Conservation (phyloP, 2,797 vertebrate genomes). For the Sebastes cheni region DNA sequence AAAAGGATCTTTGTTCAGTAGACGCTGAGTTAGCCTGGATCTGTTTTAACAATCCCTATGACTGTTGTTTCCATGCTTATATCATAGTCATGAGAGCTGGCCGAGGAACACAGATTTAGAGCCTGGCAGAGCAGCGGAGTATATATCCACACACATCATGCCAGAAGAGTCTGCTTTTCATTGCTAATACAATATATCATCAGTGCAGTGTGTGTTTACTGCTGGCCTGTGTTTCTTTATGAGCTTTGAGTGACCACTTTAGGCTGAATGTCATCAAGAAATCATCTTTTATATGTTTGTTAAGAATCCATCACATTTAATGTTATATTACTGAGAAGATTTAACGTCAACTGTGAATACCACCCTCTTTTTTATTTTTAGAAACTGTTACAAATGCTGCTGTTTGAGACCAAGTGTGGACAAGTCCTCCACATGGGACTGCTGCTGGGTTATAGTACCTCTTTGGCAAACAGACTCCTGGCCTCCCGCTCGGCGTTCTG, state of each 20-base stretch:
- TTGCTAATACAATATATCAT: conserved; percentile 14
- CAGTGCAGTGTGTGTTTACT: conserved; percentile 5
- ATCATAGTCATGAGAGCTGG: conserved; percentile 33
- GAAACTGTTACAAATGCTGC: neutral
- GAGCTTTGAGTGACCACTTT: neutral
- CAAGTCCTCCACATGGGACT: neutral
- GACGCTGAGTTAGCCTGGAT: conserved; percentile 29
- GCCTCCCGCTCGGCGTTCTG: conserved; percentile 92
- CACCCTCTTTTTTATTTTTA: neutral
- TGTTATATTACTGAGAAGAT: neutral
- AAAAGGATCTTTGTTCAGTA: conserved; percentile 48
- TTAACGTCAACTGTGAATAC: neutral
- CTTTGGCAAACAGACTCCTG: conserved; percentile 93
- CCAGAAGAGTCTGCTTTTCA: conserved; percentile 33
- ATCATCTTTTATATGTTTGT: neutral
- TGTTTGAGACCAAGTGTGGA: neutral
- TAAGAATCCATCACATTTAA: neutral
- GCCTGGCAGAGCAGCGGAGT: conserved; percentile 11
- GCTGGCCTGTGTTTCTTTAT: conserved; percentile 12
- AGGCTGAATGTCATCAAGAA: neutral
- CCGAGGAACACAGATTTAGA: conserved; percentile 6
- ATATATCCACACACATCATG: neutral
- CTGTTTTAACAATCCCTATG: conserved; percentile 25
- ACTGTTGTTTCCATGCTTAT: conserved; percentile 20
- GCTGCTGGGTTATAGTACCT: conserved; percentile 80